Percentiles rank a stretch among this genome's conserved stretches.
Evolutionary conservation across 1,140 invertebrate genomes (phyloP).

Genomic region (Brachionus calyciflorus): DNA sequence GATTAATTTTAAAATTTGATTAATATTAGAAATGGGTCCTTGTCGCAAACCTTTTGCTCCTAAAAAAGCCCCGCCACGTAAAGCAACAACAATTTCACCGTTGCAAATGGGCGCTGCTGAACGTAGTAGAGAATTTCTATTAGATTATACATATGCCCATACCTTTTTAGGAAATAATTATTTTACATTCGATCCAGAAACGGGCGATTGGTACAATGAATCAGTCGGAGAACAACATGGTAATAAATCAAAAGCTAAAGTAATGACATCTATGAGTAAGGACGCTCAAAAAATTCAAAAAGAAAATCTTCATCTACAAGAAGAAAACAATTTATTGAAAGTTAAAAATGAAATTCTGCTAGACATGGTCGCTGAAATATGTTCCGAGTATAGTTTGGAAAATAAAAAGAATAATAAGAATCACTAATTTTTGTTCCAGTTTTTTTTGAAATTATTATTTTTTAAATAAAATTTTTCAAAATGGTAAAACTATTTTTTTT

Average conservation of each 20-base stretch:
- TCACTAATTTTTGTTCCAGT: too few relatives aligned
- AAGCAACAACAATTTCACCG: conserved; percentile 40
- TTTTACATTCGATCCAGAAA: neutral
- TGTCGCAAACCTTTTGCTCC: conserved; percentile 45
- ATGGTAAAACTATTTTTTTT: too few relatives aligned
- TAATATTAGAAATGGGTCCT: too few relatives aligned
- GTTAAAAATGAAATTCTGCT: conserved; percentile 41
- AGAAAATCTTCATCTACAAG: conserved; percentile 17
- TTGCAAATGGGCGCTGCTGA: conserved; percentile 37
- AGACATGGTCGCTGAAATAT: conserved; percentile 34
- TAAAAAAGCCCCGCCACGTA: conserved; percentile 28
- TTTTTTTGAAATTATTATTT: too few relatives aligned
- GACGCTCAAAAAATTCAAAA: conserved; percentile 37
- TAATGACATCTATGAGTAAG: neutral
- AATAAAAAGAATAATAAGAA: neutral
- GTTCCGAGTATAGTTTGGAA: conserved; percentile 9
- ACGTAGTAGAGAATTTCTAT: conserved; percentile 22
- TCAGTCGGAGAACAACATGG: neutral
- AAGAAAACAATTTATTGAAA: conserved; percentile 36
- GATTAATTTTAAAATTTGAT: too few relatives aligned
- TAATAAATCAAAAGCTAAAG: neutral
- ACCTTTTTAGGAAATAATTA: neutral
- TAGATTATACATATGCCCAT: conserved; percentile 28
- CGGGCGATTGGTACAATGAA: conserved; percentile 23
- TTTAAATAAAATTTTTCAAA: too few relatives aligned